phyloP scores from a whole-genome alignment of 2,888 invertebrate species.

The Cancer borealis region DNA sequence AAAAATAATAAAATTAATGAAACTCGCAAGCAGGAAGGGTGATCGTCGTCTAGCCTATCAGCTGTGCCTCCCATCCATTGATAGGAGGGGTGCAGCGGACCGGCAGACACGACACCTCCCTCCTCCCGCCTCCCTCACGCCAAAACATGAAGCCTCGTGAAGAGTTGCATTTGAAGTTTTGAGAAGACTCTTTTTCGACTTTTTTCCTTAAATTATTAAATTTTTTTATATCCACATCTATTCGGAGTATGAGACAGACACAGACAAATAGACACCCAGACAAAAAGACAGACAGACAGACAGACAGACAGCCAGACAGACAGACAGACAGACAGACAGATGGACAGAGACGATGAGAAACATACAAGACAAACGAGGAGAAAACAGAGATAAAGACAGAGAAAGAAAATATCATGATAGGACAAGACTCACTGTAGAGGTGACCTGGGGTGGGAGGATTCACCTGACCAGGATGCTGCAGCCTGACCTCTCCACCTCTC shows the following conservation, averaged over 20 bases:
- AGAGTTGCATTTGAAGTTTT: too few relatives aligned
- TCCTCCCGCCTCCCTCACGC: too few relatives aligned
- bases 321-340: constrained; percentile 54
- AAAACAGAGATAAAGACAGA: constrained; percentile 30
- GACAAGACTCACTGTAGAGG: not conserved
- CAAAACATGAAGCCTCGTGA: too few relatives aligned
- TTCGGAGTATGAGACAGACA: not conserved
- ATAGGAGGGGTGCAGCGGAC: too few relatives aligned
- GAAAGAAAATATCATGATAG: not conserved
- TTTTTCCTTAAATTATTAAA: too few relatives aligned
- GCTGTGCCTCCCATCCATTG: too few relatives aligned
- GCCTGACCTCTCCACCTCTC: not conserved
- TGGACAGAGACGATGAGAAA: constrained; percentile 49
- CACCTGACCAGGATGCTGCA: not conserved
- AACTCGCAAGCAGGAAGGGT: too few relatives aligned
- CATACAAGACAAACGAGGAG: not conserved
- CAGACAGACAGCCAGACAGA: not conserved
- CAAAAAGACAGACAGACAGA: not conserved
- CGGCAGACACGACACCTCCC: too few relatives aligned
- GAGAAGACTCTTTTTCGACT: too few relatives aligned
- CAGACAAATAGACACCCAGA: not conserved
- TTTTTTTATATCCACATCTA: too few relatives aligned
- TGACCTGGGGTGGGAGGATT: not conserved
- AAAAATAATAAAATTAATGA: too few relatives aligned
- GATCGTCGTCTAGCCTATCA: too few relatives aligned